Percentiles rank a stretch among this genome's conserved stretches.
These are phyloP conservation scores for Puffinus mauretanicus DNA, from an alignment of 2,113 vertebrate genomes.

Conservation along the genomic window DNA sequence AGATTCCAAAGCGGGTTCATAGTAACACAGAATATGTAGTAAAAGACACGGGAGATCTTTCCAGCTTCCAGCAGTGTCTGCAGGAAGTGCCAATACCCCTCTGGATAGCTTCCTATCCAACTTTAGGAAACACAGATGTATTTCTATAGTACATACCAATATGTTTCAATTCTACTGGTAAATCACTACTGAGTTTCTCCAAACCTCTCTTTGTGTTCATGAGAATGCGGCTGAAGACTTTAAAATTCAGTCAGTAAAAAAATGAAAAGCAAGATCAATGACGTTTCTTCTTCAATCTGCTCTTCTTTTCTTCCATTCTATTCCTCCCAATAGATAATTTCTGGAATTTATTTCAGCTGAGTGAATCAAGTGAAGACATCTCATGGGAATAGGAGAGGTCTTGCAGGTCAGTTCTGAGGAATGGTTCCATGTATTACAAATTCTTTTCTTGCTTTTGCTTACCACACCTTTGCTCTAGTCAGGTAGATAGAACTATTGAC, in stretches of 20 bases:
- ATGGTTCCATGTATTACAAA: not conserved
- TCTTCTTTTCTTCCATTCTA: not conserved
- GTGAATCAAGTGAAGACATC: not conserved
- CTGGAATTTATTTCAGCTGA: not conserved
- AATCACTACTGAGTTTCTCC: not conserved
- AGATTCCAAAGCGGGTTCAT: not conserved
- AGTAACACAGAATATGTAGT: not conserved
- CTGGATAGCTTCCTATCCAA: not conserved
- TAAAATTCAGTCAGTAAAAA: not conserved
- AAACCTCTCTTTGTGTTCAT: not conserved
- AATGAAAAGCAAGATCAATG: not conserved
- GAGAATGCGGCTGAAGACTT: not conserved
- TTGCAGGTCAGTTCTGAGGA: not conserved
- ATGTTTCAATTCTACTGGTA: not conserved
- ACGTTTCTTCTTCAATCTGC: not conserved
- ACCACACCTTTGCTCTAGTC: not conserved
- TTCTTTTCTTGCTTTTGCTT: not conserved
- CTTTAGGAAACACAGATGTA: not conserved
- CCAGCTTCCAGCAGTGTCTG: not conserved
- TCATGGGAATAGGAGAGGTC: not conserved
- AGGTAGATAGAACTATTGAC: not conserved
- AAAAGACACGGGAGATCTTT: not conserved
- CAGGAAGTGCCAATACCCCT: not conserved
- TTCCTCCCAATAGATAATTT: not conserved
- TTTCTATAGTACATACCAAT: not conserved